Evolutionary conservation across 2,888 invertebrate species (phyloP).

Genomic region (Drosophila sordidapex): DNA sequence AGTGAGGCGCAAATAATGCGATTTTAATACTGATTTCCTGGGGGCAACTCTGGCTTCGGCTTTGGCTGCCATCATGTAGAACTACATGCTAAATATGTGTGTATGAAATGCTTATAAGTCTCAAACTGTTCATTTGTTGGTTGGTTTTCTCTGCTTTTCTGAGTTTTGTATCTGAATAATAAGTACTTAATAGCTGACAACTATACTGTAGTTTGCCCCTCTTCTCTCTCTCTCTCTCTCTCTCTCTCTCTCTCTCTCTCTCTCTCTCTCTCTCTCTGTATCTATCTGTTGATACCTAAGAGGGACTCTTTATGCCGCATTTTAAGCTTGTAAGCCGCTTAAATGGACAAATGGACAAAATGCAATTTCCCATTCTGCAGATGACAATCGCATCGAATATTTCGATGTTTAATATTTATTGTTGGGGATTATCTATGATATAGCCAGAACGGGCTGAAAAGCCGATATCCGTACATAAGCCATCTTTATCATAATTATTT

Average conservation of each 20-base stretch:
- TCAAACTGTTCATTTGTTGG: conserved; percentile 65
- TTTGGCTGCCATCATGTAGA: conserved; percentile 38
- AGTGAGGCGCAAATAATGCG: conserved; percentile 76
- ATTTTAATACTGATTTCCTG: conserved; percentile 76
- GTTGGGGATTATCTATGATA: not conserved
- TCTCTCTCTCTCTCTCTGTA: not conserved
- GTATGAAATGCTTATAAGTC: conserved; percentile 57
- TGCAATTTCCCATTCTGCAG: conserved; percentile 23
- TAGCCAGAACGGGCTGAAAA: not conserved
- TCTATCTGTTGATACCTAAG: not conserved
- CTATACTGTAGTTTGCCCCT: conserved; percentile 10
- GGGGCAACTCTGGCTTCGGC: conserved; percentile 29
- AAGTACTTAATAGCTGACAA: conserved; percentile 43
- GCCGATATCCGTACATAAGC: not conserved
- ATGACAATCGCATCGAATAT: conserved; percentile 2
- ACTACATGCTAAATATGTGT: conserved; percentile 6
- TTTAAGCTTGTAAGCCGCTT: conserved; percentile 62
- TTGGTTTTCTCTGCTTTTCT: not conserved
- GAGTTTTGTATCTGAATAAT: conserved; percentile 29
- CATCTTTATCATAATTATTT: not conserved
- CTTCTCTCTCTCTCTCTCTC: not conserved
- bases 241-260: not conserved
- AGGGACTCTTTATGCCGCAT: conserved; percentile 18
- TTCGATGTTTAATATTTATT: not conserved
- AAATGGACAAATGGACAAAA: conserved; percentile 29